These are phyloP conservation scores for Emys orbicularis DNA, from an alignment of 2,797 vertebrate genomes.

Conservation along the genomic window DNA sequence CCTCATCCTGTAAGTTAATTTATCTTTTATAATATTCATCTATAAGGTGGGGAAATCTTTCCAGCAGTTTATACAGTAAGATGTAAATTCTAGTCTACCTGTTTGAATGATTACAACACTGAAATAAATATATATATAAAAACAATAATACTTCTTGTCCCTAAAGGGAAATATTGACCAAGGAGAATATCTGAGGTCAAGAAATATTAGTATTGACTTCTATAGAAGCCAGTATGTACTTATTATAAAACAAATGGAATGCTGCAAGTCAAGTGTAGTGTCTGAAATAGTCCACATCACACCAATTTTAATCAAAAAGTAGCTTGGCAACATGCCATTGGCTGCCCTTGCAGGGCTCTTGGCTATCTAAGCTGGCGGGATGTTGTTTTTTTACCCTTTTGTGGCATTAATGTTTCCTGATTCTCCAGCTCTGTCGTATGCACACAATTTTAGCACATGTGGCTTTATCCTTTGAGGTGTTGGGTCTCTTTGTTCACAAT, in stretches of 20 bases:
- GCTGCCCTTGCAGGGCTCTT: not conserved
- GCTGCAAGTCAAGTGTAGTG: not conserved
- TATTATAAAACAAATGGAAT: not conserved
- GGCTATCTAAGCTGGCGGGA: not conserved
- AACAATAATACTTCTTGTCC: too few relatives aligned
- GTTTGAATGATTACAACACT: too few relatives aligned
- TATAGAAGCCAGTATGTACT: not conserved
- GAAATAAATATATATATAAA: too few relatives aligned
- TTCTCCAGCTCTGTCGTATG: not conserved
- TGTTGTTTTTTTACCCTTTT: slow-evolving; percentile 53
- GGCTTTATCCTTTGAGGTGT: slow-evolving; percentile 53
- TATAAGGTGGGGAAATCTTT: slow-evolving; percentile 7
- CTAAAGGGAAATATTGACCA: not conserved
- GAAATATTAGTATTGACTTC: not conserved
- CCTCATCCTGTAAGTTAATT: slow-evolving; percentile 57
- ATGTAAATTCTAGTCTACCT: slow-evolving; percentile 12
- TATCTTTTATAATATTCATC: slow-evolving; percentile 25
- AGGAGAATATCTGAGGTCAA: not conserved
- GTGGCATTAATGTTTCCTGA: slow-evolving; percentile 35
- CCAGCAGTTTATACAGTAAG: not conserved
- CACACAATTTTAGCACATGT: slow-evolving; percentile 14
- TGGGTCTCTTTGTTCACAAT: slow-evolving; percentile 70
- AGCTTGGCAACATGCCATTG: not conserved
- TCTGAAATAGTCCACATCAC: slow-evolving; percentile 21
- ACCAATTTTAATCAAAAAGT: not conserved